Evolutionary conservation across 2,888 invertebrate genomes (phyloP).

Genomic region (Lasius fuliginosus): DNA sequence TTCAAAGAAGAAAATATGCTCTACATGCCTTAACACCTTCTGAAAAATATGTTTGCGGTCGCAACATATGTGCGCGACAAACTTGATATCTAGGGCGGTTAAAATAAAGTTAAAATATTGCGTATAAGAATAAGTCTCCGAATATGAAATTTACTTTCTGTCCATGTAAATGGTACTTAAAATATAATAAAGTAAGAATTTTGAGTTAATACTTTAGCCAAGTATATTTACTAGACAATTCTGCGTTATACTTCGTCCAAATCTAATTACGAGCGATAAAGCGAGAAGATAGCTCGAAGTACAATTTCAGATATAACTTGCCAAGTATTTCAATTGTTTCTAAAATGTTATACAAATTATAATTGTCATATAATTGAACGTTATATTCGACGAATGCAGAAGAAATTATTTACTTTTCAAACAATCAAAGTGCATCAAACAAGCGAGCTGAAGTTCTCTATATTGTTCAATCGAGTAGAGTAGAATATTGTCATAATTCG

Average conservation of each 20-base stretch:
- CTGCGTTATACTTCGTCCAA: no score
- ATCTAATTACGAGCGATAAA: background rate
- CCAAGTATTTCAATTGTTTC: background rate
- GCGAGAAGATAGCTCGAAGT: background rate
- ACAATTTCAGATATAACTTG: background rate
- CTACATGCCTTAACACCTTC: conserved; percentile 33
- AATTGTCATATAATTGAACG: background rate
- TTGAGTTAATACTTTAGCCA: background rate
- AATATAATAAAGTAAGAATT: background rate
- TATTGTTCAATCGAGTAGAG: background rate
- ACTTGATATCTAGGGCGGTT: background rate
- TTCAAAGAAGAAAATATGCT: conserved; percentile 2
- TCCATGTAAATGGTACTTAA: background rate
- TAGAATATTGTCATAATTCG: conserved; percentile 47
- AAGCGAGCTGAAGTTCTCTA: background rate
- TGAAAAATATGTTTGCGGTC: conserved; percentile 48
- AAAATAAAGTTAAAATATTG: conserved; percentile 23
- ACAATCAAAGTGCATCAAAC: conserved; percentile 6
- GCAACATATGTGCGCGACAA: background rate
- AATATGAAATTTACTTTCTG: background rate
- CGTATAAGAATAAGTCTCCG: background rate
- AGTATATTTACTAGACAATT: background rate
- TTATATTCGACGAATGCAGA: conserved; percentile 5
- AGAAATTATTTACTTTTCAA: conserved; percentile 12
- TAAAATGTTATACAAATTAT: background rate